Evolutionary conservation across 30 jellyfish, hydroid and myxozoan genomes (phyloP).

Genomic region (Chrysaora quinquecirrha): DNA sequence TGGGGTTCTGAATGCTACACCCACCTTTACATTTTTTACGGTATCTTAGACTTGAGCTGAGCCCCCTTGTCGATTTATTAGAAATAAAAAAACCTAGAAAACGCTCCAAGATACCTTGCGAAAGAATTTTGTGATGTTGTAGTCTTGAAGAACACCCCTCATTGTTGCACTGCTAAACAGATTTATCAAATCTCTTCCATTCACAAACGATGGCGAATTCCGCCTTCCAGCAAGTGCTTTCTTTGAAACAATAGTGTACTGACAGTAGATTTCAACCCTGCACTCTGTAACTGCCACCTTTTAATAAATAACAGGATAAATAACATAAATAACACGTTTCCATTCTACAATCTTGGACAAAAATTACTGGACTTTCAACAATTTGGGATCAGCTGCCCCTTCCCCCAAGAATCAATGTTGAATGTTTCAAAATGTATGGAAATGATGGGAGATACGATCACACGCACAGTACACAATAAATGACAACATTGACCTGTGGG

Average conservation of each 20-base stretch:
- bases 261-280: constrained; percentile 48
- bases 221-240: not conserved
- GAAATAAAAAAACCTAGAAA: not conserved
- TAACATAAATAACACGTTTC: not conserved
- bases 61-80: not conserved
- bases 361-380: no score
- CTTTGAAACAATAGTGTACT: not conserved
- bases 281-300: constrained; percentile 26
- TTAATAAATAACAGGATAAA: not conserved
- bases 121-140: constrained; percentile 71
- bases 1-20: no score
- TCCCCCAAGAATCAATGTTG: not conserved
- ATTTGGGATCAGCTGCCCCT: not conserved
- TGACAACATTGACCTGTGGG: no score
- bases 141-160: constrained; percentile 77
- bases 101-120: constrained; percentile 40
- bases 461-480: no score
- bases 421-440: not conserved
- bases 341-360: no score
- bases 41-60: no score
- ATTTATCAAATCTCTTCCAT: constrained; percentile 49
- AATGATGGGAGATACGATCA: not conserved
- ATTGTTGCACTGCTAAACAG: constrained; percentile 62
- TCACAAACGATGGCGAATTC: constrained; percentile 4
- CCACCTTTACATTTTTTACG: no score